These are phyloP conservation scores for Aurelia sp. DNA, from an alignment of 30 jellyfish, hydroid and myxozoan species.

Conservation along the genomic window DNA sequence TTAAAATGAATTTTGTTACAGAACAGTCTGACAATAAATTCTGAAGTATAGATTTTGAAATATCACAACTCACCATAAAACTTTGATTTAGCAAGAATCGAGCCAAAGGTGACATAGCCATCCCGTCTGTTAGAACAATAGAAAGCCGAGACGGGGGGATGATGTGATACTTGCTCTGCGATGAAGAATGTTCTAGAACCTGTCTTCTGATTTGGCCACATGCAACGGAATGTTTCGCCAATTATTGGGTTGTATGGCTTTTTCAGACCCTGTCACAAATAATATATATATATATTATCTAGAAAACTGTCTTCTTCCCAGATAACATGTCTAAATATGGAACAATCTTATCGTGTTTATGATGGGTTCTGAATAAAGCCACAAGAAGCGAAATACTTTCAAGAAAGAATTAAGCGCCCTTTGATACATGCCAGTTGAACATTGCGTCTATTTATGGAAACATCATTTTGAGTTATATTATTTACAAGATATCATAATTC, in stretches of 20 bases:
- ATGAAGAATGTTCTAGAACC: constrained; percentile 88
- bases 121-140: constrained; percentile 94
- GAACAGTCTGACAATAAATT: not conserved
- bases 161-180: constrained; percentile 99
- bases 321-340: too few relatives aligned
- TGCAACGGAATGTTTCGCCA: constrained; percentile 95
- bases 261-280: constrained; percentile 85
- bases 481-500: too few relatives aligned
- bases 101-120: constrained; percentile 92
- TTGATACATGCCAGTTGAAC: too few relatives aligned
- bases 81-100: constrained; percentile 92
- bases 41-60: not conserved
- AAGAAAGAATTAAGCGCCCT: too few relatives aligned
- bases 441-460: too few relatives aligned
- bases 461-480: too few relatives aligned
- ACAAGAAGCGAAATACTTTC: too few relatives aligned
- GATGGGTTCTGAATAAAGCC: too few relatives aligned
- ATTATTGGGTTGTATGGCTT: constrained; percentile 96
- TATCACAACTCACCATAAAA: constrained; percentile 75
- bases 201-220: constrained; percentile 75
- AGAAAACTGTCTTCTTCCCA: not conserved
- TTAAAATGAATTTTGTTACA: not conserved
- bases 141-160: constrained; percentile 98
- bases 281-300: not conserved
- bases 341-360: too few relatives aligned